These are phyloP conservation scores for Caenorhabditis japonica DNA, from an alignment of 2,888 invertebrate genomes.

Conservation along the genomic window DNA sequence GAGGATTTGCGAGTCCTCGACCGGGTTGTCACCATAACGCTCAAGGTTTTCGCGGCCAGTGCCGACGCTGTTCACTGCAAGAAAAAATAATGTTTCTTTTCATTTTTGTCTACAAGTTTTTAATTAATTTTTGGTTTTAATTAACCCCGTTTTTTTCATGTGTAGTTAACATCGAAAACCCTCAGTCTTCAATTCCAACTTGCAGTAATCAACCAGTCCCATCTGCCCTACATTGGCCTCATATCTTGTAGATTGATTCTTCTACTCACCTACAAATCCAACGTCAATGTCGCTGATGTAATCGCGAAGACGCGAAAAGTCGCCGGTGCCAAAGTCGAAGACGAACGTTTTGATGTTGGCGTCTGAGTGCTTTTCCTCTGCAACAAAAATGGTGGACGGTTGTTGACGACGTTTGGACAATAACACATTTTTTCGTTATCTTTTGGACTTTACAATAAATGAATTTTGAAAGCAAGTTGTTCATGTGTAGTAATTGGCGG, in stretches of 20 bases:
- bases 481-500: too few species aligned
- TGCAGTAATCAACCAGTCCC: constrained; percentile 26
- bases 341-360: constrained; percentile 66
- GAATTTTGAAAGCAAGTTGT: too few species aligned
- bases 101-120: too few species aligned
- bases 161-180: background rate
- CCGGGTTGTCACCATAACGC: constrained; percentile 73
- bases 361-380: constrained; percentile 44
- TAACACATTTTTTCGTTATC: too few species aligned
- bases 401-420: too few species aligned
- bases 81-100: too few species aligned
- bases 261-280: constrained; percentile 69
- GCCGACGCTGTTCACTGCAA: constrained; percentile 75
- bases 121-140: background rate
- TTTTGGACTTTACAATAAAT: too few species aligned
- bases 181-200: too few species aligned
- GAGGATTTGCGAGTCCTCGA: constrained; percentile 71
- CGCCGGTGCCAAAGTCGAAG: constrained; percentile 71
- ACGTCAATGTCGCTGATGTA: constrained; percentile 70
- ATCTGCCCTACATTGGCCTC: constrained; percentile 32
- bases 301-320: constrained; percentile 65
- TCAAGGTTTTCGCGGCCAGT: constrained; percentile 74
- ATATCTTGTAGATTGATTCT: background rate
- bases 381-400: too few species aligned
- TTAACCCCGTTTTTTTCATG: background rate